These are phyloP conservation scores for Palloptera scutellata DNA, from an alignment of 2,888 invertebrate species.

Conservation along the genomic window DNA sequence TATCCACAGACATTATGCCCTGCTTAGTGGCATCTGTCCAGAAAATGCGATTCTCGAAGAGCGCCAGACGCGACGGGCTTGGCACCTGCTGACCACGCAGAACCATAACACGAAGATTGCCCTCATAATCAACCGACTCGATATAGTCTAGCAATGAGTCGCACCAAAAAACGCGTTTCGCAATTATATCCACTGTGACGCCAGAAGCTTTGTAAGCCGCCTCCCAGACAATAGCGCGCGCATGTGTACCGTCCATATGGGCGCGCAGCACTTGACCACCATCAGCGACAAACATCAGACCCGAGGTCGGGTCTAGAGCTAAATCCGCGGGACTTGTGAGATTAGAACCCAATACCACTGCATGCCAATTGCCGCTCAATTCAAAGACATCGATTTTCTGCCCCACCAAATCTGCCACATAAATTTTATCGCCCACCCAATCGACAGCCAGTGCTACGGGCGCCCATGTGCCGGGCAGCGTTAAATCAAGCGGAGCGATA, in stretches of 20 bases:
- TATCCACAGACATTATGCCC: conserved; percentile 86
- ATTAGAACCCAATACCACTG: conserved; percentile 90
- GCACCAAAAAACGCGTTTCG: conserved; percentile 93
- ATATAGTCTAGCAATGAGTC: conserved; percentile 95
- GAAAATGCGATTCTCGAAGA: conserved; percentile 87
- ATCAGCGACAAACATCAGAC: conserved; percentile 87
- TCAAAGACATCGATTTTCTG: conserved; percentile 96
- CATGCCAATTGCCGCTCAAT: conserved; percentile 84
- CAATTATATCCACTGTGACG: conserved; percentile 88
- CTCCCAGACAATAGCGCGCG: conserved; percentile 84
- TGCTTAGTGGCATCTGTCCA: conserved; percentile 94
- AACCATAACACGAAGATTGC: conserved; percentile 80
- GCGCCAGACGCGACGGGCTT: conserved; percentile 81
- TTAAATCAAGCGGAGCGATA: conserved; percentile 69
- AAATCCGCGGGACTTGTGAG: conserved; percentile 90
- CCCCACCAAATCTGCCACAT: conserved; percentile 91
- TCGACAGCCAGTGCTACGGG: conserved; percentile 93
- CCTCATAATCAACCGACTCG: conserved; percentile 94
- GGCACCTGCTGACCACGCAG: conserved; percentile 85
- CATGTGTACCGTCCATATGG: conserved; percentile 93
- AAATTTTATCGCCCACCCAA: conserved; percentile 96
- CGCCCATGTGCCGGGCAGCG: conserved; percentile 85
- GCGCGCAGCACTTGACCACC: conserved; percentile 84
- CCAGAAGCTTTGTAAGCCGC: conserved; percentile 95
- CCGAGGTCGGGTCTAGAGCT: conserved; percentile 90